Evolutionary conservation across 2,888 invertebrate species (phyloP).

Genomic region (Pteria penguin): DNA sequence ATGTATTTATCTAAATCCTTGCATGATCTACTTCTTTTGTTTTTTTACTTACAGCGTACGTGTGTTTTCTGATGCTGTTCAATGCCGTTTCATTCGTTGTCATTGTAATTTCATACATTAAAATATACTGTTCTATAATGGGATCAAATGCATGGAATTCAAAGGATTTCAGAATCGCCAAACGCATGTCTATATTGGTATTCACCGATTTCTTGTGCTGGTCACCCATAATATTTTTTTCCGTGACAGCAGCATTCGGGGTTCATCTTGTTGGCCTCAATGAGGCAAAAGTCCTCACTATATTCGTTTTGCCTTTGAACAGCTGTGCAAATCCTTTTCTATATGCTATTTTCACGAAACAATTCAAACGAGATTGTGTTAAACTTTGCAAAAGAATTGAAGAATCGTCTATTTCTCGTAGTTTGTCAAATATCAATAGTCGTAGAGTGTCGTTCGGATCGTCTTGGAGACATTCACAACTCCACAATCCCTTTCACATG

Average conservation of each 20-base stretch:
- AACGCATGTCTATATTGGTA: slow-evolving; percentile 96
- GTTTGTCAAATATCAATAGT: slow-evolving; percentile 67
- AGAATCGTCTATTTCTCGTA: slow-evolving; percentile 81
- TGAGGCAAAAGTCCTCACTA: slow-evolving; percentile 96
- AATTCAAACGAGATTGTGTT: slow-evolving; percentile 98
- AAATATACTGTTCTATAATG: slow-evolving; percentile 98
- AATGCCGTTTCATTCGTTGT: slow-evolving; percentile 90
- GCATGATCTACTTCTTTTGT: no score
- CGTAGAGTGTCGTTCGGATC: slow-evolving; percentile 57
- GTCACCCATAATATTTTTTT: slow-evolving; percentile 98
- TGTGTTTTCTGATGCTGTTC: slow-evolving; percentile 77
- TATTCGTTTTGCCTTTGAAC: slow-evolving; percentile 96
- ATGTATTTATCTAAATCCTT: no score
- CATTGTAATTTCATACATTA: slow-evolving; percentile 96
- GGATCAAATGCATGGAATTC: slow-evolving; percentile 97
- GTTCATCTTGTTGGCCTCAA: slow-evolving; percentile 93
- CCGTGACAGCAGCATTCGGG: slow-evolving; percentile 95
- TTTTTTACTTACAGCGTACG: slow-evolving; percentile 71
- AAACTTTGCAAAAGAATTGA: slow-evolving; percentile 97
- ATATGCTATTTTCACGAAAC: slow-evolving; percentile 98
- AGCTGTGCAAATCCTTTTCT: slow-evolving; percentile 98
- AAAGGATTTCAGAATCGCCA: slow-evolving; percentile 96
- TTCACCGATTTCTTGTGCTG: slow-evolving; percentile 99
- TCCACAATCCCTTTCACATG: slow-evolving; percentile 56
- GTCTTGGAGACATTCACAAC: slow-evolving; percentile 55